These are phyloP conservation scores for Polydrusus cervinus DNA, from an alignment of 2,888 invertebrate genomes.

Conservation along the genomic window DNA sequence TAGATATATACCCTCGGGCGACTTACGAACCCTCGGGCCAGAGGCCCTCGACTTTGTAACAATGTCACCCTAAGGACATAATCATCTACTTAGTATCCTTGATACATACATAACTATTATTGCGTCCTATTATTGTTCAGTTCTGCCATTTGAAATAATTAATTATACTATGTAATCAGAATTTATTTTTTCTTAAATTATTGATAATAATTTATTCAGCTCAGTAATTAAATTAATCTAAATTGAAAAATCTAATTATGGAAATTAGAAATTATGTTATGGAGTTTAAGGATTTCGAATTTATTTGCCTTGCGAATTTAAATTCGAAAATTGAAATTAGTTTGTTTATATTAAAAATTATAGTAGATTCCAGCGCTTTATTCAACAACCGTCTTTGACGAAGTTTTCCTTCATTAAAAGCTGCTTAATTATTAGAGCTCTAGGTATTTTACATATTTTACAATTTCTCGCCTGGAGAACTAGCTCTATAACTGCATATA, in stretches of 20 bases:
- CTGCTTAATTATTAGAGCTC: conserved; percentile 51
- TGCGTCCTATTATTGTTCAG: too few relatives aligned
- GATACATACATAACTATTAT: too few relatives aligned
- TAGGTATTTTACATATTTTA: conserved; percentile 51
- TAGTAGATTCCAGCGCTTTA: conserved; percentile 13
- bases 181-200: too few relatives aligned
- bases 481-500: conserved; percentile 49
- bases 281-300: not conserved
- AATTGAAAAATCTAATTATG: not conserved
- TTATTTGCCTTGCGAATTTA: not conserved
- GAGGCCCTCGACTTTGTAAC: too few relatives aligned
- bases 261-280: not conserved
- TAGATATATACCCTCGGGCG: too few relatives aligned
- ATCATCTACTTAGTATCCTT: too few relatives aligned
- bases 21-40: too few relatives aligned
- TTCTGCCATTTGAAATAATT: too few relatives aligned
- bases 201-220: too few relatives aligned
- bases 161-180: too few relatives aligned
- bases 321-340: not conserved
- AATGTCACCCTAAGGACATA: too few relatives aligned
- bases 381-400: conserved; percentile 41
- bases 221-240: too few relatives aligned
- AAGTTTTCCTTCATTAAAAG: conserved; percentile 51
- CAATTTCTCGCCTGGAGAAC: conserved; percentile 43
- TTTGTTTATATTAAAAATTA: conserved; percentile 19